phyloP scores from a whole-genome alignment of 2,797 vertebrate genomes.

The Periophthalmus magnuspinnatus region DNA sequence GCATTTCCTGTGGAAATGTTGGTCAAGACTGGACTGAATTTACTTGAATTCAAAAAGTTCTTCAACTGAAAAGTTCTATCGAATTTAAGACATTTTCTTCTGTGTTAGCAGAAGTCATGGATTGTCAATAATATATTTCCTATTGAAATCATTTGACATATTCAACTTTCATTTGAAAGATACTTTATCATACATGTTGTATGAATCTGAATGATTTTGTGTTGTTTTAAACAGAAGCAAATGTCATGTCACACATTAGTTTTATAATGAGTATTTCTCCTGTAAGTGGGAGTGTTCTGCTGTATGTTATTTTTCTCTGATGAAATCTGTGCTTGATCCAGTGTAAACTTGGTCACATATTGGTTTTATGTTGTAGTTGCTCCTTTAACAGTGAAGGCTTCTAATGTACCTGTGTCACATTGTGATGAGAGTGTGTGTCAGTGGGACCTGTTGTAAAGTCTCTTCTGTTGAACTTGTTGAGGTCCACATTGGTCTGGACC shows the following conservation, averaged over 20 bases:
- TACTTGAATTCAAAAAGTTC: background rate
- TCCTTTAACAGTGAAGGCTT: conserved; percentile 2
- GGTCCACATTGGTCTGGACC: background rate
- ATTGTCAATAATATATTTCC: background rate
- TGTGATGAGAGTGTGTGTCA: conserved; percentile 6
- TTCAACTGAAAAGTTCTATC: conserved; percentile 1
- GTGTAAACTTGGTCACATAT: background rate
- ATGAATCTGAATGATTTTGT: background rate
- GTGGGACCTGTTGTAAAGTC: background rate
- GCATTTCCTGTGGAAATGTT: conserved; percentile 7
- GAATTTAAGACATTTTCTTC: background rate
- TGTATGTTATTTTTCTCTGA: background rate
- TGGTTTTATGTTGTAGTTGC: background rate
- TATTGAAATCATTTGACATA: no score
- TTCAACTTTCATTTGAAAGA: background rate
- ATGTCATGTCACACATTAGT: background rate
- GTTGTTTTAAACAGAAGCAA: background rate
- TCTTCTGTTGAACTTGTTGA: conserved; percentile 5
- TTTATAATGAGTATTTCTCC: conserved; percentile 1
- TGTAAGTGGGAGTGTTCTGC: background rate
- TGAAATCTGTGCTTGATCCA: background rate
- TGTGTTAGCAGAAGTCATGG: conserved; percentile 1
- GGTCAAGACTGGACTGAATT: conserved; percentile 3
- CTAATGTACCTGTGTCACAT: conserved; percentile 1
- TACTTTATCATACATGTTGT: background rate